Base-by-base conservation (phyloP, 2,888 invertebrate genomes). In the Tetragonula carbonaria region DNA sequence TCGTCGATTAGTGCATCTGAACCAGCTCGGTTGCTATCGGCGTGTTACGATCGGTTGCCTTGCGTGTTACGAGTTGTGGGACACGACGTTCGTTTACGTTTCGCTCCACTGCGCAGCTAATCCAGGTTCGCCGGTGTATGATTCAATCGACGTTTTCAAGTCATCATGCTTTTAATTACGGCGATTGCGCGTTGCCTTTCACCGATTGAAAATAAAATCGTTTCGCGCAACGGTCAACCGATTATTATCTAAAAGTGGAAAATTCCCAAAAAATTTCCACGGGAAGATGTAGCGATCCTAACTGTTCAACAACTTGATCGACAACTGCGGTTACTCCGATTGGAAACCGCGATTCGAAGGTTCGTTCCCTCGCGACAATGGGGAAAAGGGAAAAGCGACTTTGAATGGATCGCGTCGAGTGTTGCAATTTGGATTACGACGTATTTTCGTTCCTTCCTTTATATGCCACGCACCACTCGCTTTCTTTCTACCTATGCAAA, bases 401-500 rank as follows among this genome's bases (percentile, higher is more conserved):
- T 63, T 66, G n/a, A 3, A 23, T 11, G 50, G 63, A n/a, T 70
- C 51, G 13, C 21, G 21, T 14, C 50, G 68, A 5, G 33, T 51
- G 63, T 16, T 28, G n/a, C 45, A 66, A 71, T 66, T 78, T 55
- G 68, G 51, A 77, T 74, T 81, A 55, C 68, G 77, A 38, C 74
- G 77, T 62, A 57, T 21, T 70, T 78, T 23, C 53, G 23, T 50
- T 80, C 45, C 53, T 50, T 80, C 45, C 53, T 85, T 84, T 66
- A 53, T 62, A 72, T 66, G 57, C 63, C 51, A 8, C 18, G 18
- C 67, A 14, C 18, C 62, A 21, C 8, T 50, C n/a, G 57, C 57
- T 45, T 50, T 45, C 57, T 45, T 50, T 53, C 11, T 38, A 5
- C 6, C 62, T 51, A 66, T 28, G 67, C 66, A 38, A 28, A 83